Conservation (phyloP, 2,888 invertebrate genomes). For the Lasioglossum lativentre region DNA sequence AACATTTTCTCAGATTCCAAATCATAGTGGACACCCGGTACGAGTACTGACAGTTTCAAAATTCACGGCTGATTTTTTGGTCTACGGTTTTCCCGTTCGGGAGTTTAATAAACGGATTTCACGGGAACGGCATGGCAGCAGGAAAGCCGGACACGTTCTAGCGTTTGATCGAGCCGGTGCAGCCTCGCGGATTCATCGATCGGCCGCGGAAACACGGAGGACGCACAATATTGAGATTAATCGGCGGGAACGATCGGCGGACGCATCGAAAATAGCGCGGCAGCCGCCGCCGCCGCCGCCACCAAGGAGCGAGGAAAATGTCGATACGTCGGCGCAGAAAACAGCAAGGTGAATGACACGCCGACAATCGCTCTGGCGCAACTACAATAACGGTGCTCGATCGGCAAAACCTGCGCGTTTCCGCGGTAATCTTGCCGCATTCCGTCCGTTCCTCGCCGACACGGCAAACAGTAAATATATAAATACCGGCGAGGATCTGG, state of each 20-base stretch:
- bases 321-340: constrained; percentile 45
- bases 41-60: background rate
- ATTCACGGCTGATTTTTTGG: background rate
- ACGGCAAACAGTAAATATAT: constrained; percentile 30
- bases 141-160: background rate
- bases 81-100: background rate
- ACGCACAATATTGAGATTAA: constrained; percentile 38
- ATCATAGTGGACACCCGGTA: too few relatives aligned
- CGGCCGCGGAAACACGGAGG: constrained; percentile 9
- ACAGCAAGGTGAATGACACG: constrained; percentile 57
- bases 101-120: background rate
- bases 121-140: background rate
- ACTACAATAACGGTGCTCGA: constrained; percentile 55
- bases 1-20: too few relatives aligned
- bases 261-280: constrained; percentile 34
- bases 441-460: constrained; percentile 24
- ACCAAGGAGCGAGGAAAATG: constrained; percentile 42
- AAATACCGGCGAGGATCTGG: constrained; percentile 27
- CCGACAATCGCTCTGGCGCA: constrained; percentile 43
- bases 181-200: constrained; percentile 22
- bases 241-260: constrained; percentile 9
- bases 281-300: background rate
- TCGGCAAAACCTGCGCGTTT: constrained; percentile 53
- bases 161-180: background rate
- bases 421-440: constrained; percentile 46